Evolutionary conservation across 2,797 vertebrate genomes (phyloP).

Genomic region (Florisuga fusca): DNA sequence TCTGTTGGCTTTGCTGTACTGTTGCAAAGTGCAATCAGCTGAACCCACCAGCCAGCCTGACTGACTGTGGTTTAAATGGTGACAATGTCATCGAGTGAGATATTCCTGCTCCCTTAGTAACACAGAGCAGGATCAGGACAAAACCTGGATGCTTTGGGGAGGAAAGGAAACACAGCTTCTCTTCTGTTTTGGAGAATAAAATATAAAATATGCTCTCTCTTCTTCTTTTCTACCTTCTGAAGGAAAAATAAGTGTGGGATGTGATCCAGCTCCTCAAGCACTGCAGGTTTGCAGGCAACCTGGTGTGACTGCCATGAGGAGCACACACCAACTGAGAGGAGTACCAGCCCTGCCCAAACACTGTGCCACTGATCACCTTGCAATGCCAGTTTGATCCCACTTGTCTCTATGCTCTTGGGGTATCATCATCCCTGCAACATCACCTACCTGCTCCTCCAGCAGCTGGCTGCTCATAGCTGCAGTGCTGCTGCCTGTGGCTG

Average conservation of each 20-base stretch:
- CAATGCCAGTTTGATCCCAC: not conserved
- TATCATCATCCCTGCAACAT: not conserved
- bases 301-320: rapidly evolving
- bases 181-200: not conserved
- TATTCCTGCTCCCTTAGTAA: not conserved
- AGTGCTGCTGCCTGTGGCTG: rapidly evolving
- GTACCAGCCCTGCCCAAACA: rapidly evolving
- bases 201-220: rapidly evolving
- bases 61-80: not conserved
- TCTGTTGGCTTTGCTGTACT: not conserved
- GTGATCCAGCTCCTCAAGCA: not conserved
- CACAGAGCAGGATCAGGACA: rapidly evolving
- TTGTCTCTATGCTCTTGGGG: not conserved
- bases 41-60: not conserved
- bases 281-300: not conserved
- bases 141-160: not conserved
- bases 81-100: not conserved
- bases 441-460: not conserved
- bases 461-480: rapidly evolving
- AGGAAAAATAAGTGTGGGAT: not conserved
- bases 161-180: not conserved
- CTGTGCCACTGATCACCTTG: not conserved
- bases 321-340: not conserved
- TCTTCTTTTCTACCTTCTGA: not conserved
- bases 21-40: not conserved